phyloP scores from a whole-genome alignment of 1,140 invertebrate genomes.

The Nylanderia fulva region DNA sequence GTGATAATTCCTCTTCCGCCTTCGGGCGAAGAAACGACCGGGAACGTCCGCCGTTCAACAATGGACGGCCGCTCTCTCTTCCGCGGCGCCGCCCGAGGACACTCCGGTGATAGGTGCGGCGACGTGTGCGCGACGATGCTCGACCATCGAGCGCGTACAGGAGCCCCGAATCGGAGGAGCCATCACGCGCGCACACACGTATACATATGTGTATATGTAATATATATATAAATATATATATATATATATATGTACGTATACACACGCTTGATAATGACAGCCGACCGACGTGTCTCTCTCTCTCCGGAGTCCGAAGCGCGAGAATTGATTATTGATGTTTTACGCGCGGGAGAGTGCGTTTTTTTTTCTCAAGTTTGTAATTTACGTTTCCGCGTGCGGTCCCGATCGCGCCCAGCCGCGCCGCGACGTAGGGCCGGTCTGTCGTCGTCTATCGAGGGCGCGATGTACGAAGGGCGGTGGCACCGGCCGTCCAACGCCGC shows the following conservation, averaged over 20 bases:
- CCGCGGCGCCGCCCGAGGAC: conserved; percentile 51
- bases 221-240: no score
- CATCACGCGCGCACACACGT: conserved; percentile 3
- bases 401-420: conserved; percentile 21
- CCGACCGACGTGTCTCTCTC: neutral
- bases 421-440: conserved; percentile 39
- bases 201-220: no score
- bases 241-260: neutral
- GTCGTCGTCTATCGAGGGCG: conserved; percentile 39
- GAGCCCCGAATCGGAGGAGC: conserved; percentile 32
- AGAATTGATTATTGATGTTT: no score
- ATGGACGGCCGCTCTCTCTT: conserved; percentile 26
- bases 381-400: neutral
- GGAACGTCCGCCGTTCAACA: conserved; percentile 32
- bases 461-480: conserved; percentile 57
- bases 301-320: neutral
- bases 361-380: no score
- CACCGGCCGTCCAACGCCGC: conserved; percentile 7
- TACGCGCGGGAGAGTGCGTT: no score
- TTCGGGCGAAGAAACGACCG: no score
- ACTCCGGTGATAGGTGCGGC: conserved; percentile 34
- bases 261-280: neutral
- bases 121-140: conserved; percentile 56
- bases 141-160: conserved; percentile 51
- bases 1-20: no score